Evolutionary conservation across 1,140 invertebrate genomes (phyloP), one percentile per base, ranked within the genome.

Genomic region (Polypedilum pembai): DNA sequence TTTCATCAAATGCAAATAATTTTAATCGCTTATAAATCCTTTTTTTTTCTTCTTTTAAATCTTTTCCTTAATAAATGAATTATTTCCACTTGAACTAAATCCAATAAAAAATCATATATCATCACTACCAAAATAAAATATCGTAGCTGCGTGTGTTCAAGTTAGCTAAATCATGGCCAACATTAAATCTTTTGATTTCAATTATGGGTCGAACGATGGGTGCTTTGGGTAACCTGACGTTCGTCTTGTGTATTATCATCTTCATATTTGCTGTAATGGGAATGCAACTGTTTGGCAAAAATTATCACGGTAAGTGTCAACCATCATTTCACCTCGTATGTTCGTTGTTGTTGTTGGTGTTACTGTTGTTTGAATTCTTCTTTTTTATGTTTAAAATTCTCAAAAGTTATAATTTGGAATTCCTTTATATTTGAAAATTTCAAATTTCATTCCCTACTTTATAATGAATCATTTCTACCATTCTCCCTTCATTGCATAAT

Each of bases 231-330:
- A 98, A 97, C 86, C 85, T 98, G 82, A 96, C 94, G 77, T 95
- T 97, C 85, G 94, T 97, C 77, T 87, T 97, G 80, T 94, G 91
- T 81, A 97, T 98, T 84, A 96, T 98, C 83, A 95, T 98, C 85
- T 98, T 97, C 87, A 98, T 98, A 82, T 98, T 96, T 85, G 94
- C 95, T 83, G 94, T 98, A 76, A 96, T 98, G 94, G 95, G 95
- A 78, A 97, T 96, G 92, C 94, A 97, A 84, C 87, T 98, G 76
- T 97, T 98, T 85, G 94, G 93, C 76, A 92, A 94, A 82, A 92
- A 93, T 81, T 98, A 97, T 82, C 87, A 87, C 82, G 91, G 91
- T 93, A 87, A 86, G 85, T 69, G 4, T 10, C 65, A 8, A 21
- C 5, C n/a, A 17, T 56, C 10, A 56, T 56, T 3, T 56, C 45